Base-by-base conservation (phyloP, 2,113 vertebrate genomes). In the Gavialis gangeticus region DNA sequence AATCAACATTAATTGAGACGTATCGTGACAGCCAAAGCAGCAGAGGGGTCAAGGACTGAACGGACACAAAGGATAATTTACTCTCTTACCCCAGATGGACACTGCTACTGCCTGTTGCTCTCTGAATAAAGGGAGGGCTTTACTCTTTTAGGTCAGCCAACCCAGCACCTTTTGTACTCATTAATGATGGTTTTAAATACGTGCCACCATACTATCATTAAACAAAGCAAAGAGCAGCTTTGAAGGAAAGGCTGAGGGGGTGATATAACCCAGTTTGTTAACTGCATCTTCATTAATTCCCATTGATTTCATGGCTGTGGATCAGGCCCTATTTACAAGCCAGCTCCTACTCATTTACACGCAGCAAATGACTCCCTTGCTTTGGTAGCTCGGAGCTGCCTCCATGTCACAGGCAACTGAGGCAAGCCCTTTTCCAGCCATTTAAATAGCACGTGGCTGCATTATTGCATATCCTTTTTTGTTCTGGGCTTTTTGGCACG, bases 371-470 rank as follows among this genome's bases (percentile, higher is more conserved):
- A 54, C 60, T 54, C n/a, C 18, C 58, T 37, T 54, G 9, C 57
- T 62, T 30, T 30, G 55, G 18, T 60, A 25, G 34, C 34, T 59
- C 59, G 55, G 27, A 10, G 54, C 13, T 75, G 2, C 3, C 82
- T 82, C 11, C 63, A 89, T 63, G 27, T 75, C 66, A 13, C 17
- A 84, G 6, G 5, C 5, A 94, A 46, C 85, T 21, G 46, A 84
- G 55, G 24, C 84, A 84, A 91, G 18, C 13, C 54, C 11, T 18
- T 88, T 88, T 86, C 76, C 16, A 69, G 24, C 37, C 0, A 0
- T 30, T 58, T 82, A 46, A 91, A 84, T 57, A 85, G 89, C 76
- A 88, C 91, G 88, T 85, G 92, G n/a, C 64, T 89, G 60, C 10
- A 79, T 80, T 59, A 73, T 71, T 19, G 12, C 28, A 34, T 54